Conservation (phyloP, 1,140 invertebrate species). For the Neelides sp. region DNA sequence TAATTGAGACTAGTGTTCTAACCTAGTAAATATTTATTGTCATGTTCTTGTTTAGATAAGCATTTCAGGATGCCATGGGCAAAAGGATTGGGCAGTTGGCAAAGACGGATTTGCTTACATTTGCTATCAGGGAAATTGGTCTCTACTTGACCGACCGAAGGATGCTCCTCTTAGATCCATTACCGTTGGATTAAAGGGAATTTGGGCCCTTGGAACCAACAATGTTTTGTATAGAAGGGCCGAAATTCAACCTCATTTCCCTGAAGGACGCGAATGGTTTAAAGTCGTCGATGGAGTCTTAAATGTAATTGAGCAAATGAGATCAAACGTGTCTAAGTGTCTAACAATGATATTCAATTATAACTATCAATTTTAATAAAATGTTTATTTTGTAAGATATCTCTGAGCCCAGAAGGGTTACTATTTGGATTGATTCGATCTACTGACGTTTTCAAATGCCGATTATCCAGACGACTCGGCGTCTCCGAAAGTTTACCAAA, state of each 20-base stretch:
- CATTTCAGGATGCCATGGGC: constrained; percentile 44
- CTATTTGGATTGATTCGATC: constrained; percentile 22
- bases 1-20: constrained; percentile 5
- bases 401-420: constrained; percentile 13
- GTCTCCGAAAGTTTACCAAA: constrained; percentile 9
- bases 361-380: too few relatives aligned
- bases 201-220: constrained; percentile 28
- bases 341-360: too few relatives aligned
- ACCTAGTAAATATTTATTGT: constrained; percentile 7
- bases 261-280: constrained; percentile 36
- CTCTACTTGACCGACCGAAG: constrained; percentile 32
- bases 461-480: constrained; percentile 19
- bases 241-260: constrained; percentile 35
- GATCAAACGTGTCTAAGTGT: too few relatives aligned
- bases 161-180: constrained; percentile 32
- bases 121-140: constrained; percentile 33
- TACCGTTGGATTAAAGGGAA: constrained; percentile 21
- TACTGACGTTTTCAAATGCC: constrained; percentile 17
- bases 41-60: constrained; percentile 28
- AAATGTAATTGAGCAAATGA: constrained; percentile 10
- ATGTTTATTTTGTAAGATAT: too few relatives aligned
- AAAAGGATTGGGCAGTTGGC: constrained; percentile 71
- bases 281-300: constrained; percentile 27
- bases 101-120: constrained; percentile 66
- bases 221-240: constrained; percentile 35